Conservation (phyloP, 2,888 invertebrate species). For the Yponomeuta evonymella region DNA sequence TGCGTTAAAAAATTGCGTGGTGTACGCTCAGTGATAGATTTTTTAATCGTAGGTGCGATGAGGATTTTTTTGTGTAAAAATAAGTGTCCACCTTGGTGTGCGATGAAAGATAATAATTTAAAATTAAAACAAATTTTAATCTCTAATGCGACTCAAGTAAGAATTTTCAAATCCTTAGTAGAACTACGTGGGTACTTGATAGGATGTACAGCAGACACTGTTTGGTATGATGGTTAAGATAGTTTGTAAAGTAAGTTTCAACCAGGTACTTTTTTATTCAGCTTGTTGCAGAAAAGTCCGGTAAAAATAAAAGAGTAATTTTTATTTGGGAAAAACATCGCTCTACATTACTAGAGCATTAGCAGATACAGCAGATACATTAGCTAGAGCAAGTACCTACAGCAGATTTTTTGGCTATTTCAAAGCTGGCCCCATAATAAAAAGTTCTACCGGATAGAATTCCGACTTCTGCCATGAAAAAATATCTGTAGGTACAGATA, state of each 20-base stretch:
- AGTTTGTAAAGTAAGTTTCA: neutral
- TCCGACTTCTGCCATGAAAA: neutral
- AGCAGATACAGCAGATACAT: no score
- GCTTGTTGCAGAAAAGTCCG: no score
- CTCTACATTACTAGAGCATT: no score
- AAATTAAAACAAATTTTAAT: slow-evolving; percentile 15
- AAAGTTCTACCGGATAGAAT: no score
- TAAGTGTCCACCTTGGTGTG: neutral
- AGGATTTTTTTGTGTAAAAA: neutral
- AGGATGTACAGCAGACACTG: neutral
- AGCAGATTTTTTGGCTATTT: no score
- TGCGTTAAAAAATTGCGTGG: no score
- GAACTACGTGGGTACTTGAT: neutral
- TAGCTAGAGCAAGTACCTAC: no score
- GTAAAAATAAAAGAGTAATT: no score
- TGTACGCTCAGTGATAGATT: no score
- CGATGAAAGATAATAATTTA: slow-evolving; percentile 3
- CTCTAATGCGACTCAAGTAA: neutral
- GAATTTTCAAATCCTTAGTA: neutral
- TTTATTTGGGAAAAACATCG: no score
- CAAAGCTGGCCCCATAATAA: no score
- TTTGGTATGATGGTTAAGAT: neutral
- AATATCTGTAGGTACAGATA: neutral
- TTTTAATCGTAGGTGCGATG: no score
- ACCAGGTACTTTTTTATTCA: neutral